Evolutionary conservation across 2,888 invertebrate genomes (phyloP), one percentile per base, ranked within the genome.

Genomic region (Priapulus caudatus): DNA sequence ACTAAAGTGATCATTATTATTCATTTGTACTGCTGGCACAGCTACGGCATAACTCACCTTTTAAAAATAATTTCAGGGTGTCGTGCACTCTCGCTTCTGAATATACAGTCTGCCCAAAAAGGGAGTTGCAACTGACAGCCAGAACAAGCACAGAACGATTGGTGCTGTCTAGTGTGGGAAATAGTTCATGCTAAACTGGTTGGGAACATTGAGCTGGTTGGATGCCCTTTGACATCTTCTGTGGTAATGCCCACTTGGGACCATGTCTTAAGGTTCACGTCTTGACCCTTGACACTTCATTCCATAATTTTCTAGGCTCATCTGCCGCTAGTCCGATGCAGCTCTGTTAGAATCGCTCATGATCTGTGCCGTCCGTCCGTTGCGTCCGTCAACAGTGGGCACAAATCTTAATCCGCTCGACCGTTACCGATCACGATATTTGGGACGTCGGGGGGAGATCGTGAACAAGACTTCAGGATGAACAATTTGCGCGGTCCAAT

Each of bases 111-210:
- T 98, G 97, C n/a, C n/a, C 69, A 84, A 84, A 65, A 78, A 84
- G 67, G 91, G 86, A 2, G 79, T 82, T 58, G 70, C 79, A n/a
- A 1, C 73, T 98, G 21, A 90, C 85, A 4, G 90, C n/a, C 93
- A 19, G 91, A 95, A 67, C 91, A 93, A 73, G 89, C n/a, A n/a
- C 92, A 0, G 83, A 86, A 67, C 84, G 97, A 70, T 77, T 97
- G 64, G 89, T 81, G 67, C n/a, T 62, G 67, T 60, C 10, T 43
- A 33, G 15, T 43, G 2, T 20, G 50, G 22, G 10, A 50, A 50
- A 20, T 45, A 45, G 16, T 2, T 5, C 3, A 33, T 51, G 52
- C 51, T n/a, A n/a, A 53, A 44, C 33, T 50, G 15, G 49, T 52
- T 20, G 44, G 50, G 33, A 23, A n/a, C 22, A n/a, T 4, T 10